A percentile compares a stretch with the other conserved stretches of the same genome.
Conservation (phyloP, 2,888 invertebrate genomes). For the Bhutanitis thaidina region DNA sequence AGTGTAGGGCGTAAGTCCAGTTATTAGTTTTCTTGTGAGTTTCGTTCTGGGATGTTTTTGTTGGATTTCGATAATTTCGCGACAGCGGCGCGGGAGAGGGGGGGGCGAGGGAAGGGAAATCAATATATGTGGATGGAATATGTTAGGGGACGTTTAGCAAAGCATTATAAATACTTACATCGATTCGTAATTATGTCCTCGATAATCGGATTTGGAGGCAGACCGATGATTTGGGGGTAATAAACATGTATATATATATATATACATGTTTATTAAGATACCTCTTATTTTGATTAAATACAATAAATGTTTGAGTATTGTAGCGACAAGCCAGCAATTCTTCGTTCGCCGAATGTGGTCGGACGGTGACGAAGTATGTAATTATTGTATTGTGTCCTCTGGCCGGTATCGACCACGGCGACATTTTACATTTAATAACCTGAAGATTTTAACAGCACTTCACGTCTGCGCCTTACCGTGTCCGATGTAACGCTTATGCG, state of each 20-base stretch:
- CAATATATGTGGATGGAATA: constrained; percentile 34
- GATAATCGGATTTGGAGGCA: constrained; percentile 12
- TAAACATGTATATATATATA: background rate
- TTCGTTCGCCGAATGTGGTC: too few species aligned
- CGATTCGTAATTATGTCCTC: constrained; percentile 12
- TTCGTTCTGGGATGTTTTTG: constrained; percentile 71
- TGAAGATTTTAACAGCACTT: too few species aligned
- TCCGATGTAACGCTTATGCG: too few species aligned
- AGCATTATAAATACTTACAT: constrained; percentile 19
- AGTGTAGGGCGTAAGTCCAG: constrained; percentile 56
- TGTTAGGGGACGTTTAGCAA: constrained; percentile 20
- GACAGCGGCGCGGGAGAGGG: constrained; percentile 40
- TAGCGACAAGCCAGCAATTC: too few species aligned
- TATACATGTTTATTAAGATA: background rate
- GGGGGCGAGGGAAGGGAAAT: constrained; percentile 26
- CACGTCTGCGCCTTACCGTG: too few species aligned
- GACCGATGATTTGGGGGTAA: background rate
- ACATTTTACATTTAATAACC: too few species aligned
- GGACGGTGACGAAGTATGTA: too few species aligned
- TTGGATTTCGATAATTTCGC: constrained; percentile 80
- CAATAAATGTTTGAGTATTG: too few species aligned
- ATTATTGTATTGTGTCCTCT: too few species aligned
- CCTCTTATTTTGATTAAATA: too few species aligned
- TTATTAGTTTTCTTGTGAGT: constrained; percentile 79
- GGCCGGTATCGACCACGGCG: too few species aligned